These are phyloP conservation scores for Montipora foliosa DNA, from an alignment of 64 coral and sea anemone species.

Conservation along the genomic window DNA sequence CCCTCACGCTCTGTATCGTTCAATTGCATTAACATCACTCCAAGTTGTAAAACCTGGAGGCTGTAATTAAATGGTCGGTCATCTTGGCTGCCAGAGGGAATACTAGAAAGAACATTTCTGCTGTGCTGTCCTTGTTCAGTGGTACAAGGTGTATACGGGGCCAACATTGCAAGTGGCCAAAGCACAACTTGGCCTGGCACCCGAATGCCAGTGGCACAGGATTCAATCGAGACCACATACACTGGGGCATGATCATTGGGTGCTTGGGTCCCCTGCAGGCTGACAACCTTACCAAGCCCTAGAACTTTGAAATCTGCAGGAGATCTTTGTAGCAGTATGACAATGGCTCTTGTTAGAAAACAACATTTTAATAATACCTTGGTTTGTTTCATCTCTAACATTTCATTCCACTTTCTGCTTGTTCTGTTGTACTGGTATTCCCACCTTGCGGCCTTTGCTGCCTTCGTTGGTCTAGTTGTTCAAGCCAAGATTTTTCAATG, in stretches of 20 bases:
- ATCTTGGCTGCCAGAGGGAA: slow-evolving; percentile 32
- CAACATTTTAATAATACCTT: background rate
- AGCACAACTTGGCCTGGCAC: slow-evolving; percentile 29
- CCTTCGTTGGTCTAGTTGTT: slow-evolving; percentile 38
- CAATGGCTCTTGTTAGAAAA: slow-evolving; percentile 27
- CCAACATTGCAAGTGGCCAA: slow-evolving; percentile 20
- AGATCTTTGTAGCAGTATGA: slow-evolving; percentile 25
- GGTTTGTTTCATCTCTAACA: slow-evolving; percentile 47
- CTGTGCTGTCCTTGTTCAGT: background rate
- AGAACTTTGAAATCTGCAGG: slow-evolving; percentile 37
- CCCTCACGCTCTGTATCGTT: slow-evolving; percentile 22
- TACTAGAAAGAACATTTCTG: slow-evolving; percentile 21
- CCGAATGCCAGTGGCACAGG: slow-evolving; percentile 25
- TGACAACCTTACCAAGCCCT: slow-evolving; percentile 50
- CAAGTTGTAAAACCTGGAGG: slow-evolving; percentile 7
- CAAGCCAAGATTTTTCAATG: slow-evolving; percentile 51
- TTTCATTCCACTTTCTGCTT: background rate
- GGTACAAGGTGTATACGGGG: background rate
- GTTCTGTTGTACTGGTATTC: background rate
- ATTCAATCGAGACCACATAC: slow-evolving; percentile 22
- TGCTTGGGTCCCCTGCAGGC: slow-evolving; percentile 1
- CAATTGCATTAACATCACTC: slow-evolving; percentile 26
- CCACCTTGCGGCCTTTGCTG: slow-evolving; percentile 7
- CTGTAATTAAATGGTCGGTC: slow-evolving; percentile 35
- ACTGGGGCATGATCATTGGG: slow-evolving; percentile 37